Evolutionary conservation across 2,797 vertebrate genomes (phyloP), one percentile per base, ranked within the genome.

Genomic region (Lycodopsis pacificus): DNA sequence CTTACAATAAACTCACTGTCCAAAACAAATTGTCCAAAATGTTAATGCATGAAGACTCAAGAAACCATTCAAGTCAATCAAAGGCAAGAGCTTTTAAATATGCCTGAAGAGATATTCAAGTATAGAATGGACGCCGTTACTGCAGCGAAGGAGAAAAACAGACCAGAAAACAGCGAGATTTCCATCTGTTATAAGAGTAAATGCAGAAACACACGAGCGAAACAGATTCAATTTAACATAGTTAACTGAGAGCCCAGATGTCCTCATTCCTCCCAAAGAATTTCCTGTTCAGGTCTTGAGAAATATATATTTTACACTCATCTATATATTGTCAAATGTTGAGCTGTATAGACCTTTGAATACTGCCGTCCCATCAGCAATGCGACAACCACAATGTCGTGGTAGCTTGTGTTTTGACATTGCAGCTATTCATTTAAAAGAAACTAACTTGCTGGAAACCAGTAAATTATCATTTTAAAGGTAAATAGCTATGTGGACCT

Each of bases 151-250:
- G 71, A 84, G 76, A 80, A 85, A 80, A 83, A 46, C 82, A 77
- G 77, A 54, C 73, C 67, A 27, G 34, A 70, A 71, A 80, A 64
- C 65, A 38, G 57, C 11, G 48, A 65, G 70, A 77, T 75, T 67
- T 66, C 77, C 67, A 79, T 86, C 81, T 86, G 83, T 75, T 73
- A 38, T 15, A 76, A 79, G 62, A 79, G 62, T 65, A 66, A 78
- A 73, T 64, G 71, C 51, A 73, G 70, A 75, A 77, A 72, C 59
- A 76, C 63, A 48, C 14, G 64, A 66, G 73, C 11, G 13, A 73
- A 82, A 71, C 67, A 13, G 53, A 82, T 79, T 79, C 40, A 11
- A 72, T 86, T 84, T 59, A 64, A 73, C 58, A 49, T 56, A 32
- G 42, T 49, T 84, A 62, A 85, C 13, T 27, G 40, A 51, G 25